phyloP scores from a whole-genome alignment of 2,888 invertebrate genomes.

The Lypha dubia region DNA sequence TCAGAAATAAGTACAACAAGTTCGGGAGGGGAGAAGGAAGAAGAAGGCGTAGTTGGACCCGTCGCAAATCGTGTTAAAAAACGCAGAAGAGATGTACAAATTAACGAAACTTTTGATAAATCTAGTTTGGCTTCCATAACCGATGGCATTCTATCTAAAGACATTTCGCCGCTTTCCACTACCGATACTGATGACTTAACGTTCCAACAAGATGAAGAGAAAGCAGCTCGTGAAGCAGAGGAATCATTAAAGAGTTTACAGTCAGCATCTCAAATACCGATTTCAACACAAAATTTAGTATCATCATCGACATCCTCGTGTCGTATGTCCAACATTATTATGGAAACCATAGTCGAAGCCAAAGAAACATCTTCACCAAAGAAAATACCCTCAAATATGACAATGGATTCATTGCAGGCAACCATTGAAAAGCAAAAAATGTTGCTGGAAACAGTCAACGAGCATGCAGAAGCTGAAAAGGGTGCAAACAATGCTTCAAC shows the following conservation, averaged over 20 bases:
- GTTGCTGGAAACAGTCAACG: constrained; percentile 82
- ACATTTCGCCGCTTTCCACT: constrained; percentile 82
- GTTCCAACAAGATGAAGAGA: constrained; percentile 83
- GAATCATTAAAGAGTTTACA: constrained; percentile 71
- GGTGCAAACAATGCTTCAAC: constrained; percentile 81
- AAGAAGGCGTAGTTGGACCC: constrained; percentile 71
- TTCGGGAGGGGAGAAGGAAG: constrained; percentile 76
- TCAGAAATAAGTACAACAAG: constrained; percentile 82
- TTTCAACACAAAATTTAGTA: constrained; percentile 60
- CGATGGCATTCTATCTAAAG: constrained; percentile 83
- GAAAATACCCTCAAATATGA: constrained; percentile 78
- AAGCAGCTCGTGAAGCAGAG: constrained; percentile 76
- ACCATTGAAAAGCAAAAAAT: constrained; percentile 83
- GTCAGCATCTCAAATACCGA: constrained; percentile 70
- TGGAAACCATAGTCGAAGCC: constrained; percentile 83
- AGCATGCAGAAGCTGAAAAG: constrained; percentile 80
- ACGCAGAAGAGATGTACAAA: constrained; percentile 81
- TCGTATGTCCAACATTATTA: constrained; percentile 79
- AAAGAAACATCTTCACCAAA: constrained; percentile 83
- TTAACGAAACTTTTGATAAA: constrained; percentile 84
- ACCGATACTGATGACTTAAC: constrained; percentile 83
- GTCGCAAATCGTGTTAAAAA: constrained; percentile 77
- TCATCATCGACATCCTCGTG: constrained; percentile 77
- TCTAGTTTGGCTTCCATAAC: constrained; percentile 83
- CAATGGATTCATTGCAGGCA: constrained; percentile 81